A percentile compares a stretch with the other conserved stretches of the same genome.
Conservation (phyloP, 2,888 invertebrate genomes). For the Boloria selene region DNA sequence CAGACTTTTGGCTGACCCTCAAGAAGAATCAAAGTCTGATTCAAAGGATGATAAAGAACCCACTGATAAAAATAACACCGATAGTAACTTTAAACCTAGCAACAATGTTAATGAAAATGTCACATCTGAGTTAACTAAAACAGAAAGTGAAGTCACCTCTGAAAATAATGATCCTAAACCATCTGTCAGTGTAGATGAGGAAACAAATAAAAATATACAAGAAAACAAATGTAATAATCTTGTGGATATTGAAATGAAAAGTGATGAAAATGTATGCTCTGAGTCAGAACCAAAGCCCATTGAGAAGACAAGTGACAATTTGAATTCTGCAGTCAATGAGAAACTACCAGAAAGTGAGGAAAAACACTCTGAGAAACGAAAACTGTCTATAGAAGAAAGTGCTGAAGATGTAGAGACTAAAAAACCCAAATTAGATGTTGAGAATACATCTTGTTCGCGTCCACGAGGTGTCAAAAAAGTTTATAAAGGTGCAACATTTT, state of each 20-base stretch:
- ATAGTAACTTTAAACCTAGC: neutral
- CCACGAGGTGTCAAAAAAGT: slow-evolving; percentile 58
- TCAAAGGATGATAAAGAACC: slow-evolving; percentile 16
- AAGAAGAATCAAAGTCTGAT: slow-evolving; percentile 27
- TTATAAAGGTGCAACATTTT: slow-evolving; percentile 86
- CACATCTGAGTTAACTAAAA: neutral
- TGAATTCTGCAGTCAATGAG: slow-evolving; percentile 20
- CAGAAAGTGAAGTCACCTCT: neutral
- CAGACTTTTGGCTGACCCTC: slow-evolving; percentile 34
- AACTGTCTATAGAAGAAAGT: slow-evolving; percentile 52
- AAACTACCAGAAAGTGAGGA: slow-evolving; percentile 24
- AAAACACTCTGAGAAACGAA: slow-evolving; percentile 59
- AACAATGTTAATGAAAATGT: neutral
- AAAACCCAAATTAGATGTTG: slow-evolving; percentile 56
- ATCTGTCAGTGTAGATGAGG: neutral
- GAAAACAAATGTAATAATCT: neutral
- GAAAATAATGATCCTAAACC: neutral
- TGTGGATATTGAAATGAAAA: slow-evolving; percentile 5
- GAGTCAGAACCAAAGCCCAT: neutral
- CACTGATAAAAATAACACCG: slow-evolving; percentile 8
- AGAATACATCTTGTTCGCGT: slow-evolving; percentile 50
- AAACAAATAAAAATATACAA: neutral
- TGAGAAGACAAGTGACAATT: slow-evolving; percentile 1
- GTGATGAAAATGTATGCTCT: neutral
- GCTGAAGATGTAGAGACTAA: slow-evolving; percentile 50